A percentile compares a stretch with the other conserved stretches of the same genome.
phyloP scores from a whole-genome alignment of 2,888 invertebrate genomes.

The Thecophora atra region DNA sequence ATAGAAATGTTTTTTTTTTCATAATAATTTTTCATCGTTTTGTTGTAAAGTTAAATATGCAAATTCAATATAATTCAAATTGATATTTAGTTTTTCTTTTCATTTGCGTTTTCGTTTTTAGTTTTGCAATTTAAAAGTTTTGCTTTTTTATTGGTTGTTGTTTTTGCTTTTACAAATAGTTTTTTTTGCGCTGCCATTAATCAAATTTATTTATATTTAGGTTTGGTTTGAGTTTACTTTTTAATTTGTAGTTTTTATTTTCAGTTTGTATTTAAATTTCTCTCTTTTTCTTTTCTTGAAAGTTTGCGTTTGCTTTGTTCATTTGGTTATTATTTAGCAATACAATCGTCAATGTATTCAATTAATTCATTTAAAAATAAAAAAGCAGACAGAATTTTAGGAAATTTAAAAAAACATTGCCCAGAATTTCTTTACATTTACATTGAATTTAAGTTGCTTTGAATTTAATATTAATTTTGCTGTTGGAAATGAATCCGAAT shows the following conservation, averaged over 20 bases:
- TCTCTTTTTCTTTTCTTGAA: background rate
- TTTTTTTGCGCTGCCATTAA: slow-evolving; percentile 19
- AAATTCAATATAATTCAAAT: slow-evolving; percentile 20
- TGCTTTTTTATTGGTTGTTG: slow-evolving; percentile 17
- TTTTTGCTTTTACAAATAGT: slow-evolving; percentile 31
- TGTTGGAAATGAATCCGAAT: slow-evolving; percentile 48
- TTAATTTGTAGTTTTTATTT: background rate
- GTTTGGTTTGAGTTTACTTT: background rate
- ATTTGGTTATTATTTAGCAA: slow-evolving; percentile 4
- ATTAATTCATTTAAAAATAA: slow-evolving; percentile 14
- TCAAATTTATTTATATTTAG: slow-evolving; percentile 7
- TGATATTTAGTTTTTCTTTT: slow-evolving; percentile 4
- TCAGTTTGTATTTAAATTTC: background rate
- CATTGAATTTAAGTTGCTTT: slow-evolving; percentile 65
- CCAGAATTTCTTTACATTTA: slow-evolving; percentile 62
- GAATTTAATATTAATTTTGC: slow-evolving; percentile 56
- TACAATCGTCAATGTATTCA: slow-evolving; percentile 18
- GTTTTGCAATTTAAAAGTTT: slow-evolving; percentile 7
- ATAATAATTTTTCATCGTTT: no score
- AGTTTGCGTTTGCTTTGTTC: background rate
- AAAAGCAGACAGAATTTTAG: slow-evolving; percentile 45
- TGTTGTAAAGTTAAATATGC: background rate
- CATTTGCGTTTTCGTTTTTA: no score
- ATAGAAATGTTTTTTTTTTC: slow-evolving; percentile 33
- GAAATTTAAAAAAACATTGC: slow-evolving; percentile 62